These are phyloP conservation scores for Psilanteris sp. DNA, from an alignment of 1,140 invertebrate species.

Conservation along the genomic window DNA sequence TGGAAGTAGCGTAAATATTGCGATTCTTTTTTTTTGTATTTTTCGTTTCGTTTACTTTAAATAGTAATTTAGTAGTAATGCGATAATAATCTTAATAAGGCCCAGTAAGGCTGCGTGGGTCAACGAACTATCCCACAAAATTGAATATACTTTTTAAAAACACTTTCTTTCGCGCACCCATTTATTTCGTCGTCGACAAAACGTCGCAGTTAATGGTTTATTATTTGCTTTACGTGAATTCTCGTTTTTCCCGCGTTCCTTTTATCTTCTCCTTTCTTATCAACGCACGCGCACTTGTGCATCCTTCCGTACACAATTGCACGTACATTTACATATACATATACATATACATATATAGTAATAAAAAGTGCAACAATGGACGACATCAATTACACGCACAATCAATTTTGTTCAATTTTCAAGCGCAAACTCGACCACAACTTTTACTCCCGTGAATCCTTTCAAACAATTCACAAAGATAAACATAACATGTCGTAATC, in stretches of 20 bases:
- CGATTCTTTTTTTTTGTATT: constrained; percentile 67
- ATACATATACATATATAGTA: constrained; percentile 24
- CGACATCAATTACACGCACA: constrained; percentile 52
- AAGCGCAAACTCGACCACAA: constrained; percentile 21
- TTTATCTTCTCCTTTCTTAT: not conserved
- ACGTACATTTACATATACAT: constrained; percentile 18
- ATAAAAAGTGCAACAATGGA: constrained; percentile 51
- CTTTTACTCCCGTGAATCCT: no score
- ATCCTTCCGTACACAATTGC: constrained; percentile 10
- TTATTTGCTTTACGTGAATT: constrained; percentile 4
- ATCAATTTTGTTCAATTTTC: constrained; percentile 40
- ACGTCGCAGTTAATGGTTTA: constrained; percentile 47
- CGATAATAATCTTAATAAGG: constrained; percentile 80
- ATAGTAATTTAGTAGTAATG: constrained; percentile 76
- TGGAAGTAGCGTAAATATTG: constrained; percentile 74
- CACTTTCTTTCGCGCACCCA: constrained; percentile 61
- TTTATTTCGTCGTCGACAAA: constrained; percentile 32
- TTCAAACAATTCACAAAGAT: no score
- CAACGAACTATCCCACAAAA: constrained; percentile 76
- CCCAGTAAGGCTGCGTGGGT: constrained; percentile 80
- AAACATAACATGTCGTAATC: no score
- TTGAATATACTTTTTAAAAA: constrained; percentile 74
- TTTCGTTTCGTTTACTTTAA: constrained; percentile 67
- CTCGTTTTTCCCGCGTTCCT: not conserved
- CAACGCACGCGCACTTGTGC: constrained; percentile 4